Evolutionary conservation across 2,797 vertebrate species (phyloP), one percentile per base, ranked within the genome.

Genomic region (Rhyacichthys aspro): DNA sequence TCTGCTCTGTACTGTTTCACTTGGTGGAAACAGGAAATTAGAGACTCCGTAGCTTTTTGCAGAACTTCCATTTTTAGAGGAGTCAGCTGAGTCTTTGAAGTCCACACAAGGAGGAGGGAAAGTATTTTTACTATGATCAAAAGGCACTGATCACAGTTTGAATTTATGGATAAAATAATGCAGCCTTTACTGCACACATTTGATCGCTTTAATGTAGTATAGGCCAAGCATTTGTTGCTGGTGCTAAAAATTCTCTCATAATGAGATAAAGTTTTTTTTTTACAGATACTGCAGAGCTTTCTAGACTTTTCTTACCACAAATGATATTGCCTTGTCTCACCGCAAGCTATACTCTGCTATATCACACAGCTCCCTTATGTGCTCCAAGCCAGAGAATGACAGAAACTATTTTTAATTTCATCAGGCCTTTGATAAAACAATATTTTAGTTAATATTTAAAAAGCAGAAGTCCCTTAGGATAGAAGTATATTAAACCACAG

Each of bases 111-210:
- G 55, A 63, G 38, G 58, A 54, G 71, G 37, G 0, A 76, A 79
- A 60, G 41, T 43, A 76, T 78, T 79, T 67, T 57, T 55, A 38
- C 67, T 52, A 43, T 72, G 67, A 77, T 69, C 11, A 16, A 46
- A 46, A 56, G 43, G 55, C 56, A 59, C 62, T 16, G 16, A 43
- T 46, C 38, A 64, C 52, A 16, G 32, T 49, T 49, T 10, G 19
- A 67, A 67, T 43, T 52, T 66, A 62, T 56, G 49, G 67, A 72
- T 78, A 59, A 78, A 72, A 75, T 45, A 17, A 69, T 83, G 74
- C 41, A 18, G 63, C 15, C 50, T 79, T 74, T 80, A 34, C 55
- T 66, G 48, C 48, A 43, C 43, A 68, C 66, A 42, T 71, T 62
- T 54, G 52, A 19, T 48, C 57, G 54, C 59, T 81, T 77, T 15